Evolutionary conservation across 1,140 invertebrate genomes (phyloP).

Genomic region (Trigoniulus corallinus): DNA sequence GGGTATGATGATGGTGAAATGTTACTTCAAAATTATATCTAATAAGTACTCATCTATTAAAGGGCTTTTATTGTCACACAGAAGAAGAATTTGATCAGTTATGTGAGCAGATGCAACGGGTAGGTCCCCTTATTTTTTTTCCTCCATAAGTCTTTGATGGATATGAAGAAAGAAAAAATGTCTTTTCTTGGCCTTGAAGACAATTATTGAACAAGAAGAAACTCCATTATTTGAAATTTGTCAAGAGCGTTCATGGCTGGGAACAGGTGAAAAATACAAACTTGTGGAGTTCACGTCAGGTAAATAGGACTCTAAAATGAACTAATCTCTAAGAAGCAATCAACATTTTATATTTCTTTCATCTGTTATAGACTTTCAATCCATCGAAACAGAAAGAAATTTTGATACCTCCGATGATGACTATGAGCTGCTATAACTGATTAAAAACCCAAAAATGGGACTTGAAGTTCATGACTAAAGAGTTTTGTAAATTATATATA

Average conservation of each 20-base stretch:
- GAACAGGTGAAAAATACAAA: constrained; percentile 13
- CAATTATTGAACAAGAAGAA: neutral
- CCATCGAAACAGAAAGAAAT: constrained; percentile 19
- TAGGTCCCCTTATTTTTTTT: neutral
- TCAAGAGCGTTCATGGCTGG: constrained; percentile 37
- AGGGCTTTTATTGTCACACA: constrained; percentile 81
- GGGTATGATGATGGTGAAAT: too few species aligned
- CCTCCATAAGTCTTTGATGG: neutral
- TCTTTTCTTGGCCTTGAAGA: neutral
- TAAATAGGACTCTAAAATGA: too few species aligned
- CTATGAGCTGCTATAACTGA: constrained; percentile 33
- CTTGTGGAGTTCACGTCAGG: neutral
- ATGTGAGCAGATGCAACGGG: constrained; percentile 42
- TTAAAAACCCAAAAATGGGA: too few species aligned
- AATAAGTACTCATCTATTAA: constrained; percentile 18
- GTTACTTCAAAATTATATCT: too few species aligned
- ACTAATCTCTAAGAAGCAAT: too few species aligned
- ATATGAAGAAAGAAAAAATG: neutral
- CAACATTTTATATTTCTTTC: too few species aligned
- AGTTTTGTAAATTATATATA: too few species aligned
- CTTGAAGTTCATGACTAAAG: too few species aligned
- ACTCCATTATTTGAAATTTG: neutral
- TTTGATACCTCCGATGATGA: constrained; percentile 35
- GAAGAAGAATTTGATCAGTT: constrained; percentile 67
- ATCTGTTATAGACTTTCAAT: neutral